Conservation (phyloP, 2,888 invertebrate species). For the Idaea biselata region DNA sequence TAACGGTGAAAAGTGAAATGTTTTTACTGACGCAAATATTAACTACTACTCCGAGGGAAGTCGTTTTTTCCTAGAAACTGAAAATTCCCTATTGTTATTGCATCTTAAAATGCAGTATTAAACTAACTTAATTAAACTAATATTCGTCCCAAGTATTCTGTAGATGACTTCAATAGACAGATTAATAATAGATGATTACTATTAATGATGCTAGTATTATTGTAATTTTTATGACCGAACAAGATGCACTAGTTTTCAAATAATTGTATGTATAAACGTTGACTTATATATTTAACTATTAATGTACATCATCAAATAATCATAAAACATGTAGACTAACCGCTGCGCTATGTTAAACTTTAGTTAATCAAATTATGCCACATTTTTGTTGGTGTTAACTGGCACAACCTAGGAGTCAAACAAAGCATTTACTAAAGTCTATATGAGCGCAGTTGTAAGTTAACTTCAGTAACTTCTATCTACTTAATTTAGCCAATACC, state of each 20-base stretch:
- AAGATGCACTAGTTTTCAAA: slow-evolving; percentile 30
- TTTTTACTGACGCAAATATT: too few relatives aligned
- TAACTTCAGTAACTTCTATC: not conserved
- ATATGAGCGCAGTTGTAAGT: not conserved
- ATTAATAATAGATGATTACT: slow-evolving; percentile 33
- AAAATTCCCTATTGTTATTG: slow-evolving; percentile 41
- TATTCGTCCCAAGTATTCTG: slow-evolving; percentile 56
- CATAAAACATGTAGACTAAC: not conserved
- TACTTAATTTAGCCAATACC: not conserved
- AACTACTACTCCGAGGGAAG: not conserved
- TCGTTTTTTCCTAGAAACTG: slow-evolving; percentile 1
- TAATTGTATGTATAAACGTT: slow-evolving; percentile 19
- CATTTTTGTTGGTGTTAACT: too few relatives aligned
- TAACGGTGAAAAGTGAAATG: too few relatives aligned
- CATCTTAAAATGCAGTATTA: slow-evolving; percentile 68
- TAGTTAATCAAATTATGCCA: slow-evolving; percentile 7
- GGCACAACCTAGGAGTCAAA: not conserved
- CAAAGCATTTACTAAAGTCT: not conserved
- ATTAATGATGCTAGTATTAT: slow-evolving; percentile 42
- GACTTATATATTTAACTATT: slow-evolving; percentile 16
- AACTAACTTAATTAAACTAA: slow-evolving; percentile 34
- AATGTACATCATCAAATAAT: slow-evolving; percentile 26
- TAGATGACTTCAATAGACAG: slow-evolving; percentile 54
- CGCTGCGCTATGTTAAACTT: slow-evolving; percentile 21
- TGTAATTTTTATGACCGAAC: slow-evolving; percentile 48